Conservation (phyloP, 2,113 vertebrate species). For the Phainopepla nitens region DNA sequence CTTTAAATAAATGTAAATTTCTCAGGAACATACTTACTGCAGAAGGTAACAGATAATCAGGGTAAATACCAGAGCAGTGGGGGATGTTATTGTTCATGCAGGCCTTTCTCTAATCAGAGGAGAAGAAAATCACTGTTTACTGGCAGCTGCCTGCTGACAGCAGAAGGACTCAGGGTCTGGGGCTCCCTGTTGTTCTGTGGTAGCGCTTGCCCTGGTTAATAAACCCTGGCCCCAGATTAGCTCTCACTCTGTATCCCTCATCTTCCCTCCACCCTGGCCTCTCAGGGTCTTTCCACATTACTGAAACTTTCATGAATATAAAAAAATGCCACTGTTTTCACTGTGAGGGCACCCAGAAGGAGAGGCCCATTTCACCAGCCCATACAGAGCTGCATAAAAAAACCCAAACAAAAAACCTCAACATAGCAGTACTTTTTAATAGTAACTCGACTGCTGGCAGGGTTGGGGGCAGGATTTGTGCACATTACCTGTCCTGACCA, state of each 20-base stretch:
- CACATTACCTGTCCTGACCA: fast-evolving
- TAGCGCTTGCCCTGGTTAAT: neutral
- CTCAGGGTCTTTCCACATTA: neutral
- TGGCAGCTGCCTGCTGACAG: neutral
- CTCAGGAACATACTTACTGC: neutral
- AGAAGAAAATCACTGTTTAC: neutral
- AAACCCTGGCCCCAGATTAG: neutral
- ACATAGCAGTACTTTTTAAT: neutral
- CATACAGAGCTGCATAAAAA: neutral
- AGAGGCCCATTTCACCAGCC: neutral
- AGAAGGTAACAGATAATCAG: neutral
- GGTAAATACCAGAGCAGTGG: neutral
- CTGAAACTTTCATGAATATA: neutral
- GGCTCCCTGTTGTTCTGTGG: neutral
- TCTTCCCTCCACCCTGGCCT: neutral
- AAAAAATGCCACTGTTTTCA: neutral
- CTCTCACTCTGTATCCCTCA: neutral
- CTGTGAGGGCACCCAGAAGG: neutral
- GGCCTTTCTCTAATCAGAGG: neutral
- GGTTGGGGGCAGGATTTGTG: neutral
- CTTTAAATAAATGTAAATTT: neutral
- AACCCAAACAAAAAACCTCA: neutral
- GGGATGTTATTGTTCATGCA: neutral
- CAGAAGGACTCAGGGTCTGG: fast-evolving
- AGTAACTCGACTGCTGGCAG: neutral